These are phyloP conservation scores for Ochropacha duplaris DNA, from an alignment of 2,888 invertebrate genomes.

Conservation along the genomic window DNA sequence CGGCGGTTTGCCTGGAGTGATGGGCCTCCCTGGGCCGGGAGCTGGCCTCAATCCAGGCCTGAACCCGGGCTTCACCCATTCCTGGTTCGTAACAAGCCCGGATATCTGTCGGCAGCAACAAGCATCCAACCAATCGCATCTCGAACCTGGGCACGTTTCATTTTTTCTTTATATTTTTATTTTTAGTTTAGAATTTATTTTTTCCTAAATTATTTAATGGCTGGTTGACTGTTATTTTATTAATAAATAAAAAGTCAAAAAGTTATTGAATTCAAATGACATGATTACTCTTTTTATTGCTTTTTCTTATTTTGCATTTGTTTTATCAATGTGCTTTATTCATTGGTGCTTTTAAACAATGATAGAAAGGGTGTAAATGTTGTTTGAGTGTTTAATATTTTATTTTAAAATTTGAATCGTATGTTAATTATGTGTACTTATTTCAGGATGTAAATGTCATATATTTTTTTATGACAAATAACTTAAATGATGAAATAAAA, in stretches of 20 bases:
- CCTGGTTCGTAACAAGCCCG: constrained; percentile 96
- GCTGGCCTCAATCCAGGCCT: constrained; percentile 77
- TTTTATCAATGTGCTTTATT: constrained; percentile 45
- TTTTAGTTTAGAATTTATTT: constrained; percentile 55
- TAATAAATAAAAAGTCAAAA: constrained; percentile 22
- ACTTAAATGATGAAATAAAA: constrained; percentile 47
- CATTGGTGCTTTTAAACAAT: constrained; percentile 42
- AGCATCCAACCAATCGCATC: constrained; percentile 88
- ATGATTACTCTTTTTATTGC: constrained; percentile 17
- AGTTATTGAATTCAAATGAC: constrained; percentile 24
- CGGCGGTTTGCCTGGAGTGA: constrained; percentile 78
- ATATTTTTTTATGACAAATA: constrained; percentile 31
- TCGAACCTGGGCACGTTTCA: constrained; percentile 96
- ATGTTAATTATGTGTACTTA: neutral
- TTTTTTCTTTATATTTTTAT: constrained; percentile 80
- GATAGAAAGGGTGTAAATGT: constrained; percentile 27
- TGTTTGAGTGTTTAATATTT: constrained; percentile 25
- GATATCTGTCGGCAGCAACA: constrained; percentile 94
- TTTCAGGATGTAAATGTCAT: constrained; percentile 9
- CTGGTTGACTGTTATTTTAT: constrained; percentile 25
- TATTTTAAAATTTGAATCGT: neutral
- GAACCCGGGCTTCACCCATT: constrained; percentile 93
- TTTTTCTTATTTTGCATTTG: constrained; percentile 9
- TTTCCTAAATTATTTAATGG: constrained; percentile 34
- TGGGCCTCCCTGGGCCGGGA: constrained; percentile 82